These are phyloP conservation scores for Cheirogaleus major DNA, from an alignment of 2,797 vertebrate species.

Conservation along the genomic window DNA sequence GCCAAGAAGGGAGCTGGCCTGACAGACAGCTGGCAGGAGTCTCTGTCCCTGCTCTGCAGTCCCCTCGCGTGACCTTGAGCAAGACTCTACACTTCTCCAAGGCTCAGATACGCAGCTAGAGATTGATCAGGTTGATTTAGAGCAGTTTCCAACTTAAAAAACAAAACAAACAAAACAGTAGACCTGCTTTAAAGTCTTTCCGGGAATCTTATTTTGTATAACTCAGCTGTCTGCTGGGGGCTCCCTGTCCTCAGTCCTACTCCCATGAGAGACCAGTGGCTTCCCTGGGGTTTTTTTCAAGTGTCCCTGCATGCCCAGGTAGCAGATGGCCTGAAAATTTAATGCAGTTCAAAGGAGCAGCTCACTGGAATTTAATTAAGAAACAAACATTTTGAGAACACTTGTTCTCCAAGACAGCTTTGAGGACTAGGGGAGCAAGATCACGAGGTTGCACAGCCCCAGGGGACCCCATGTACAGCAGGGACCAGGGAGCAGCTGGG, in stretches of 20 bases:
- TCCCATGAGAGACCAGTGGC: not conserved
- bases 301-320: not conserved
- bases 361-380: slow-evolving; percentile 59
- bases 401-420: not conserved
- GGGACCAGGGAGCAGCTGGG: not conserved
- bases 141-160: not conserved
- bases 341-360: slow-evolving; percentile 34
- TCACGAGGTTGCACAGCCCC: not conserved
- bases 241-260: not conserved
- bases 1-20: not conserved
- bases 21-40: not conserved
- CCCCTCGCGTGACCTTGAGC: not conserved
- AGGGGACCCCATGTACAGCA: not conserved
- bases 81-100: not conserved
- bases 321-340: slow-evolving; percentile 62
- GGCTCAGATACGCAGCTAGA: not conserved
- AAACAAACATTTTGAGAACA: slow-evolving; percentile 40
- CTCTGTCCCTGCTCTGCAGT: not conserved
- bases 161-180: not conserved
- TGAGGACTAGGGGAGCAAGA: not conserved
- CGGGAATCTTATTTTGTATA: not conserved
- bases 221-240: not conserved
- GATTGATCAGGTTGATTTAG: not conserved
- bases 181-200: not conserved
- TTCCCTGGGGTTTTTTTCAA: not conserved